Conservation (phyloP, 2,113 vertebrate species). For the Hydropotes inermis region DNA sequence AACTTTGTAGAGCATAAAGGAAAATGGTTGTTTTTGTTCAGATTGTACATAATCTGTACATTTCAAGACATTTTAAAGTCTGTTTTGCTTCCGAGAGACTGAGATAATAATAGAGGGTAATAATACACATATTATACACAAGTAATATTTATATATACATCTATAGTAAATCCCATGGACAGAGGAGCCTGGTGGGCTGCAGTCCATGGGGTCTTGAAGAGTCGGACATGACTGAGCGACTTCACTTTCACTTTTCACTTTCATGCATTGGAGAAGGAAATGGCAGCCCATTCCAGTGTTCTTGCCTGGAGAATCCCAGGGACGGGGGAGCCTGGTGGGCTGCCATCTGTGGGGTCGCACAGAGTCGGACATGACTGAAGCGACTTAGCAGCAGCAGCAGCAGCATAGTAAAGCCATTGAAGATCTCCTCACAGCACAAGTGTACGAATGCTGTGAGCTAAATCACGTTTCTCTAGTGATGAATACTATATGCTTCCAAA, state of each 20-base stretch:
- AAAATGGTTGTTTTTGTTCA: neutral
- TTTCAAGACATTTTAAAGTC: neutral
- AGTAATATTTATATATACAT: too few species aligned
- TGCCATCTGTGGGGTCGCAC: accelerated
- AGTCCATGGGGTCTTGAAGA: too few species aligned
- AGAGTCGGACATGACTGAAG: neutral
- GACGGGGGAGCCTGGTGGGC: neutral
- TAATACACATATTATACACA: neutral
- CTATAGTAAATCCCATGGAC: too few species aligned
- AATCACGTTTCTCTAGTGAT: neutral
- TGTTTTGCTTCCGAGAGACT: neutral
- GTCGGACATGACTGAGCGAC: too few species aligned
- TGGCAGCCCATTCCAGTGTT: too few species aligned
- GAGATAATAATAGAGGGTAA: neutral
- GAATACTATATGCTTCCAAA: neutral
- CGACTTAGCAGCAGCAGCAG: accelerated
- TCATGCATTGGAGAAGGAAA: too few species aligned
- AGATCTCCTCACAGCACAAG: neutral
- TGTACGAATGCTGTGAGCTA: neutral
- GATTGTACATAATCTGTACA: neutral
- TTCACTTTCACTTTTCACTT: too few species aligned
- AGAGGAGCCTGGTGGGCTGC: too few species aligned
- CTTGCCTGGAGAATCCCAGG: too few species aligned
- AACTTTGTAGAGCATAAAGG: neutral
- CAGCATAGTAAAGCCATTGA: neutral